Base-by-base conservation (phyloP, 1,140 invertebrate genomes). In the Hyphantria cunea region DNA sequence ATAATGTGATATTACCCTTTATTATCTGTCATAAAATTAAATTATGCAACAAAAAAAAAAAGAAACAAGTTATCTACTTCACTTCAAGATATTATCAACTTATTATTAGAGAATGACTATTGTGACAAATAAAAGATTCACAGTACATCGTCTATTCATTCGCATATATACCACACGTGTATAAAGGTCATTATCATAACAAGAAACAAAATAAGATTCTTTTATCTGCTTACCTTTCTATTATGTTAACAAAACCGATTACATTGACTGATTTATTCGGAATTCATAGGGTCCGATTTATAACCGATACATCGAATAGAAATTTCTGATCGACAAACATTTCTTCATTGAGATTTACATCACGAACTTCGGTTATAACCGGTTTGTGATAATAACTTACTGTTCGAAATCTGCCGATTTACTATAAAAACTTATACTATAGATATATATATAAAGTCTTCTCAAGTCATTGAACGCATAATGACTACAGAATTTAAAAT, bases 381-480 rank as follows among this genome's bases (percentile, higher is more conserved):
- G 47, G 55, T 66, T 54, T 15, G 37, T 6, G 9, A 62, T 39
- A 39, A 39, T 39, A 61, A 58, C 14, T 11, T 60, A 41, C 44
- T 45, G 47, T 45, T 44, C 34, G 50, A 66, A 65, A 65, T 66
- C 60, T 65, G 65, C 49, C 54, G 53, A 68, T 67, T 69, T 64
- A 59, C 68, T 58, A 66, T 65, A 71, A 60, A 66, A 63, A 17
- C 33, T 52, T 64, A 54, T 25, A 60, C 34, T 51, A 44, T 60
- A 64, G 47, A 31, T 58, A 48, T 32, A 58, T 60, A 50, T 62
- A 51, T 66, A 62, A 51, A 48, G 44, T 66, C 61, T 72, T 66
- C 73, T 66, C 61, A 70, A 58, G 73, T 75, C 70, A 52, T 48
- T 70, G 69, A 65, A 70, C 70, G 64, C 17, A 64, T 70, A 70